Evolutionary conservation across 2,888 invertebrate genomes (phyloP).

Genomic region (Unio pictorum): DNA sequence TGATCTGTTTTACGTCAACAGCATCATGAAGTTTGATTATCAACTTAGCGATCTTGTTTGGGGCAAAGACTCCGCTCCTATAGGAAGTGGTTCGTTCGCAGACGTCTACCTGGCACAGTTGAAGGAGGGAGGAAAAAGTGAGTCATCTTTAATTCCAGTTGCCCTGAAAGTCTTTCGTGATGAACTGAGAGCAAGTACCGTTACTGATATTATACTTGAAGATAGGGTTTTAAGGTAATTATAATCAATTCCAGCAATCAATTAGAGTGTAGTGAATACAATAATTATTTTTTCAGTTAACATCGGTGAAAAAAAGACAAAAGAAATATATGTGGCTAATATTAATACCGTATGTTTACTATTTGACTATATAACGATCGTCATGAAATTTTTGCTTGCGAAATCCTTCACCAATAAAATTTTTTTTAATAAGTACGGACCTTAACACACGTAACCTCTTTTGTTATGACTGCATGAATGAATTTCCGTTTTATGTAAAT

Average conservation of each 20-base stretch:
- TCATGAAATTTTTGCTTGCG: too few species aligned
- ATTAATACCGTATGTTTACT: too few species aligned
- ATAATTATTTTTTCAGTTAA: too few species aligned
- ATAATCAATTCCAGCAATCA: not conserved
- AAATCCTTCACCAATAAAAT: too few species aligned
- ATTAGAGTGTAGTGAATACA: too few species aligned
- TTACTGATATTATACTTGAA: slow-evolving; percentile 55
- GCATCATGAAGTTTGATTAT: slow-evolving; percentile 57
- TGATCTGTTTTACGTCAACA: slow-evolving; percentile 56
- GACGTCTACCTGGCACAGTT: slow-evolving; percentile 48
- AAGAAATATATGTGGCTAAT: too few species aligned
- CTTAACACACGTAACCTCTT: too few species aligned
- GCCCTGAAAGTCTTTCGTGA: slow-evolving; percentile 54
- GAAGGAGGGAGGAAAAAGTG: slow-evolving; percentile 5
- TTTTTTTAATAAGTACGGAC: too few species aligned
- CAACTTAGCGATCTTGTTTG: slow-evolving; percentile 44
- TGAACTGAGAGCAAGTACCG: slow-evolving; percentile 36
- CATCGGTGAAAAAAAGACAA: too few species aligned
- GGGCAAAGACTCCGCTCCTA: slow-evolving; percentile 29
- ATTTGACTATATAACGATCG: too few species aligned
- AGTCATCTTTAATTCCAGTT: slow-evolving; percentile 16
- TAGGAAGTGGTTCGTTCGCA: slow-evolving; percentile 61
- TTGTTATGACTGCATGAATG: too few species aligned
- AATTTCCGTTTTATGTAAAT: too few species aligned
- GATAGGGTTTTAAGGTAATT: slow-evolving; percentile 57